These are phyloP conservation scores for Cochlearius cochlearius DNA, from an alignment of 2,113 vertebrate genomes.

Conservation along the genomic window DNA sequence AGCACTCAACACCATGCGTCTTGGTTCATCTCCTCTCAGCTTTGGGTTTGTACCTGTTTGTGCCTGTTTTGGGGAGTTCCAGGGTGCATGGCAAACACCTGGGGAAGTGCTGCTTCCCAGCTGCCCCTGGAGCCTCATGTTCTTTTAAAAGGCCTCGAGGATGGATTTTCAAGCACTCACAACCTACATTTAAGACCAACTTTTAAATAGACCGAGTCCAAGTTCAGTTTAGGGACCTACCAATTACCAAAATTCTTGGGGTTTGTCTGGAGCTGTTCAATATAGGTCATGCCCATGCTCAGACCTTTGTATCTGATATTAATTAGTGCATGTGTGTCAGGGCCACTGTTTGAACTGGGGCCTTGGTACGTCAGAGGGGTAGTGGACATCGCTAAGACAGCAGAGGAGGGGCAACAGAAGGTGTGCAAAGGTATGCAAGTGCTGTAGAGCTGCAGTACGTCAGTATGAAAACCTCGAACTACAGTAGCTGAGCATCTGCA, in stretches of 20 bases:
- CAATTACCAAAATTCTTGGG: fast-evolving
- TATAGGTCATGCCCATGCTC: neutral
- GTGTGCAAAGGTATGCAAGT: neutral
- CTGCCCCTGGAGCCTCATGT: fast-evolving
- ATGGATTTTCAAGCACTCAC: neutral
- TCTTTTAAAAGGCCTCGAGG: neutral
- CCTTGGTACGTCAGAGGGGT: neutral
- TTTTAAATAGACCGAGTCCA: neutral
- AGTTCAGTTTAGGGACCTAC: neutral
- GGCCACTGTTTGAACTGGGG: neutral
- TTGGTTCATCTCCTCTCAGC: neutral
- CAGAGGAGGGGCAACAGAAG: neutral
- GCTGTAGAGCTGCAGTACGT: neutral
- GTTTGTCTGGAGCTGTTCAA: neutral
- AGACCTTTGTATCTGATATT: neutral
- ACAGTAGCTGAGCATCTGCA: neutral
- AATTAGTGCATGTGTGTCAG: neutral
- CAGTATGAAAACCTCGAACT: neutral
- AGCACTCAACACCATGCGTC: too few species aligned
- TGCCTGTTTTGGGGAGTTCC: neutral
- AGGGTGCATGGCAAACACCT: neutral
- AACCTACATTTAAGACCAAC: neutral
- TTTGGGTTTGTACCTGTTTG: neutral
- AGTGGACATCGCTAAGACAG: neutral
- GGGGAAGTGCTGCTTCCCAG: neutral